Evolutionary conservation across 2,888 invertebrate genomes (phyloP).

Genomic region (Dicyrtomina minuta): DNA sequence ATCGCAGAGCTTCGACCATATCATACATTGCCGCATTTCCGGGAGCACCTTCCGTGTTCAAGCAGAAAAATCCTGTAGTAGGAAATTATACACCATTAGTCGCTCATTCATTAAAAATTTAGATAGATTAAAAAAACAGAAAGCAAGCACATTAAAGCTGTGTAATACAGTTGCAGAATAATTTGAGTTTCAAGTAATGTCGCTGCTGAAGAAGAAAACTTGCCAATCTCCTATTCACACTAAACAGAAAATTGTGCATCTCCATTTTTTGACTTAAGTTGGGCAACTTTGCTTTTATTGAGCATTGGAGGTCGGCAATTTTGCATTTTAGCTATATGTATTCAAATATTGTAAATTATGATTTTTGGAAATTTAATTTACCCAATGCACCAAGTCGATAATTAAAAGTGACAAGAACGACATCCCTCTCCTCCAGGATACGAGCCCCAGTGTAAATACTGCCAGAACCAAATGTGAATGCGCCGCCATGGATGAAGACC

Average conservation of each 20-base stretch:
- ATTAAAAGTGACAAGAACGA: constrained; percentile 51
- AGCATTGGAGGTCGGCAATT: too few species aligned
- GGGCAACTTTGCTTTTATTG: too few species aligned
- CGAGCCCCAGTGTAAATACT: constrained; percentile 37
- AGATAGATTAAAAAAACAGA: too few species aligned
- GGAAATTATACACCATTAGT: neutral
- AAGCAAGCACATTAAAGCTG: too few species aligned
- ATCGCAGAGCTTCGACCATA: constrained; percentile 54
- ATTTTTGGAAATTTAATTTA: neutral
- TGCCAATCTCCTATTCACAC: too few species aligned
- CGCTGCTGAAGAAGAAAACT: too few species aligned
- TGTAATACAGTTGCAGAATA: too few species aligned
- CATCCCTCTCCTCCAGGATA: constrained; percentile 47
- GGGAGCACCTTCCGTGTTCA: constrained; percentile 50
- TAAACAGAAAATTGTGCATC: too few species aligned
- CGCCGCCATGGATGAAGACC: constrained; percentile 51
- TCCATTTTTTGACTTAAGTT: too few species aligned
- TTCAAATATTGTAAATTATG: neutral
- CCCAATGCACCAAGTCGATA: constrained; percentile 38
- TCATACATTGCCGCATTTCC: constrained; percentile 56
- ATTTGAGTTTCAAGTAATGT: too few species aligned
- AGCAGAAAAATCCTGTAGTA: constrained; percentile 52
- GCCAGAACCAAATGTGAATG: constrained; percentile 46
- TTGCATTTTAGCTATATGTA: neutral
- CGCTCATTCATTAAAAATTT: neutral